Evolutionary conservation across 2,797 vertebrate genomes (phyloP).

Genomic region (Halcyon leucocephala): DNA sequence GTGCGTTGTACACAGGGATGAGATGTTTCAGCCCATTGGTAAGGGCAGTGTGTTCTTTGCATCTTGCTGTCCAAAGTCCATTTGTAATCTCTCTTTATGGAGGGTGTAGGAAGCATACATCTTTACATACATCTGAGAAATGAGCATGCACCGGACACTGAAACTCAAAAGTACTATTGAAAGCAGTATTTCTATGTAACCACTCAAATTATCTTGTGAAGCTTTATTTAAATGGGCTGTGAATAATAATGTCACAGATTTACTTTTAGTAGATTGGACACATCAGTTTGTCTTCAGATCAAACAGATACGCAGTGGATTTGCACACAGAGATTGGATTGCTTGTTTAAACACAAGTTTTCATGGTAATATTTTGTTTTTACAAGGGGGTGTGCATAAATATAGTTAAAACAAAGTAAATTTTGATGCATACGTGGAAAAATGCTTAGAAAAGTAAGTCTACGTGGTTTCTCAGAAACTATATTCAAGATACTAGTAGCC

Average conservation of each 20-base stretch:
- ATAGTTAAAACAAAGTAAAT: background rate
- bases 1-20: background rate
- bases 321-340: background rate
- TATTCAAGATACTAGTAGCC: background rate
- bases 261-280: slow-evolving; percentile 13
- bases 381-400: background rate
- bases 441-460: background rate
- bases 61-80: background rate
- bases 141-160: background rate
- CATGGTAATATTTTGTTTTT: background rate
- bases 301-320: background rate
- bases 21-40: background rate
- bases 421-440: background rate
- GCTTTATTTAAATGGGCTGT: slow-evolving; percentile 8
- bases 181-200: background rate
- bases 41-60: background rate
- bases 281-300: slow-evolving; percentile 26
- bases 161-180: background rate
- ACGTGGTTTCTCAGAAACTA: background rate
- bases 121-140: background rate
- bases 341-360: slow-evolving; percentile 19
- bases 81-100: background rate
- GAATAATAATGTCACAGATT: slow-evolving; percentile 38
- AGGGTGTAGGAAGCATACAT: background rate
- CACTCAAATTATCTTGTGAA: background rate